These are phyloP conservation scores for Pardalotus punctatus DNA, from an alignment of 2,113 vertebrate genomes.

Conservation along the genomic window DNA sequence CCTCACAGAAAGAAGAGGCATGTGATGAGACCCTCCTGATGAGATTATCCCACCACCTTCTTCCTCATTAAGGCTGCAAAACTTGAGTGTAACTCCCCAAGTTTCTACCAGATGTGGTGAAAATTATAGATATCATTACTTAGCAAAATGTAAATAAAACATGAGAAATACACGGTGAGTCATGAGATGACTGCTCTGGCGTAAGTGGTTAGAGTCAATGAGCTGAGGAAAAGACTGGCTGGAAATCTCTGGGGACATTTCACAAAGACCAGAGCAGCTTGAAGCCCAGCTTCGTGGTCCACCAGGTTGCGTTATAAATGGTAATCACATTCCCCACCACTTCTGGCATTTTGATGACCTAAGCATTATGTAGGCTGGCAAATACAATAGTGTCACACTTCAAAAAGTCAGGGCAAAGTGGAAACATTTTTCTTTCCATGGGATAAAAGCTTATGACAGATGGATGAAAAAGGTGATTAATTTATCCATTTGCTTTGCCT, in stretches of 20 bases:
- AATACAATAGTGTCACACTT: not conserved
- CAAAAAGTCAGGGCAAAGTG: conserved; percentile 33
- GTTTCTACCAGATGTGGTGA: not conserved
- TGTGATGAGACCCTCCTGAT: not conserved
- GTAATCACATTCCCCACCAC: not conserved
- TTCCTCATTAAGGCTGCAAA: not conserved
- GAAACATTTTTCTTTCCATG: not conserved
- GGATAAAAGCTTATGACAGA: conserved; percentile 21
- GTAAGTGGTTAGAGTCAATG: not conserved
- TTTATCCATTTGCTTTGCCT: conserved; percentile 15
- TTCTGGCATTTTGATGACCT: not conserved
- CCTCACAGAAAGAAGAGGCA: not conserved
- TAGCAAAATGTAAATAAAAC: not conserved
- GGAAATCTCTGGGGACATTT: not conserved
- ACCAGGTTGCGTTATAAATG: not conserved
- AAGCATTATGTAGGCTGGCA: not conserved
- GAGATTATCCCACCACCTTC: not conserved
- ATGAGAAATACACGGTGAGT: not conserved
- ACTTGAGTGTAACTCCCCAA: rapidly evolving
- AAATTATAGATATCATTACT: not conserved
- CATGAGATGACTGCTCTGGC: rapidly evolving
- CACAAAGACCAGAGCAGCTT: not conserved
- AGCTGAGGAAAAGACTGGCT: not conserved
- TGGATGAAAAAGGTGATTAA: conserved; percentile 28
- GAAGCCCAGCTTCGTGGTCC: not conserved